A percentile compares a stretch with the other conserved stretches of the same genome.
Conservation (phyloP, 2,888 invertebrate genomes). For the Charanyca ferruginea region DNA sequence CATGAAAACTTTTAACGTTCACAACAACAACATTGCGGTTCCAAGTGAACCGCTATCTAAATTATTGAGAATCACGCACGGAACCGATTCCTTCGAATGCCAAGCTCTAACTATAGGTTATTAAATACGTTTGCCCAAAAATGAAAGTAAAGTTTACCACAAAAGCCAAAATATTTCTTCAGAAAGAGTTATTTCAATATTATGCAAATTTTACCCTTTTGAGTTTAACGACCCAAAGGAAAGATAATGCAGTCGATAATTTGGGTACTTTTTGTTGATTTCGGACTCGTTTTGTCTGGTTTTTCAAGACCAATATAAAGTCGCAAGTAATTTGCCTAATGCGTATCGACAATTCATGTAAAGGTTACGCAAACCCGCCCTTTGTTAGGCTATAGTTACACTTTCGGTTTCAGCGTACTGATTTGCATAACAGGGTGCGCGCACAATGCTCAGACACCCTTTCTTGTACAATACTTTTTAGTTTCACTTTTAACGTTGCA, state of each 20-base stretch:
- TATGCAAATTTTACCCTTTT: constrained; percentile 85
- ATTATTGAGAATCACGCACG: constrained; percentile 77
- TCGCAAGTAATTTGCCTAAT: constrained; percentile 84
- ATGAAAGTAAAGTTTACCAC: constrained; percentile 86
- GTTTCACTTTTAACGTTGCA: constrained; percentile 88
- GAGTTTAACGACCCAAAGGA: constrained; percentile 65
- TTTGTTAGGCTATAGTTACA: constrained; percentile 78
- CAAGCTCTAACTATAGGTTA: constrained; percentile 69
- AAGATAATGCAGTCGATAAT: constrained; percentile 78
- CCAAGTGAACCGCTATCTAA: constrained; percentile 53
- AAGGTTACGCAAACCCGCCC: constrained; percentile 82
- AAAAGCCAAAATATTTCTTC: constrained; percentile 87
- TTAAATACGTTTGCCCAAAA: constrained; percentile 70
- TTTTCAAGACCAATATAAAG: constrained; percentile 76
- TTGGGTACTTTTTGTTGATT: constrained; percentile 75
- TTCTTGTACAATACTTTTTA: constrained; percentile 83
- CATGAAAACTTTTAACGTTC: constrained; percentile 79
- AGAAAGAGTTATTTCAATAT: constrained; percentile 74
- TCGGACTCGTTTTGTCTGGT: constrained; percentile 76
- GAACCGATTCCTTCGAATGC: constrained; percentile 68
- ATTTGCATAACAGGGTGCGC: constrained; percentile 88
- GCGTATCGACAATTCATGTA: constrained; percentile 89
- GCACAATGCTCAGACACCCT: constrained; percentile 85
- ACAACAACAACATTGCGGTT: constrained; percentile 59
- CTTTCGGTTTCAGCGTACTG: constrained; percentile 89